Percentiles rank a stretch among this genome's conserved stretches.
Conservation (phyloP, 1,140 invertebrate species). For the Cephus cinctus region DNA sequence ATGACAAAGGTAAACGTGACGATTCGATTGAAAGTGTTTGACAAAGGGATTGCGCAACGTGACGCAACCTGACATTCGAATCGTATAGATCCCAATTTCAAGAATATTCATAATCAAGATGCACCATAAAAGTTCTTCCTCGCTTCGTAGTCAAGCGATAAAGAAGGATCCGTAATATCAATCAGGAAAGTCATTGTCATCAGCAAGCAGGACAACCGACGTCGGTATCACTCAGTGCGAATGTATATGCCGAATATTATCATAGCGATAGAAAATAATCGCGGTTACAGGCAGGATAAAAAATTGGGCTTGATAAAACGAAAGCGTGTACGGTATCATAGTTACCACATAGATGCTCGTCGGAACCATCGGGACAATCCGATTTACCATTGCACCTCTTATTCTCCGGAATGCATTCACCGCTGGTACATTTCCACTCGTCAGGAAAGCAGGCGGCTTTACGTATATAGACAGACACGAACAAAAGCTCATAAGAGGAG, state of each 20-base stretch:
- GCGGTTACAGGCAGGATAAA: slow-evolving; percentile 4
- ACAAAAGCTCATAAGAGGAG: slow-evolving; percentile 32
- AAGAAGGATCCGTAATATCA: too few relatives aligned
- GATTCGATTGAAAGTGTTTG: too few relatives aligned
- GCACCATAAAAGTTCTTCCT: too few relatives aligned
- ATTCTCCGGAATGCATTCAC: slow-evolving; percentile 69
- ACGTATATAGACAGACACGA: slow-evolving; percentile 42
- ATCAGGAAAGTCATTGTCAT: too few relatives aligned
- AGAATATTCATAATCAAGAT: too few relatives aligned
- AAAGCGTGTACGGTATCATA: slow-evolving; percentile 16
- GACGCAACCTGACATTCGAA: too few relatives aligned
- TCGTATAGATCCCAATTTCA: too few relatives aligned
- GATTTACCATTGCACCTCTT: slow-evolving; percentile 68
- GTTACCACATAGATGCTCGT: slow-evolving; percentile 62
- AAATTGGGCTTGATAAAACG: neutral
- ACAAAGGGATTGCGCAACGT: too few relatives aligned
- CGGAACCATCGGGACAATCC: slow-evolving; percentile 74
- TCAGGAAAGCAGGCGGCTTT: slow-evolving; percentile 40
- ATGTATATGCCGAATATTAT: neutral
- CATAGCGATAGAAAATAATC: neutral
- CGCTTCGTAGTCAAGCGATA: too few relatives aligned
- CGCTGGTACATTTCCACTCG: slow-evolving; percentile 54
- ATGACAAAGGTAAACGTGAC: too few relatives aligned
- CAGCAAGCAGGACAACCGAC: too few relatives aligned
- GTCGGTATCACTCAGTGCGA: too few relatives aligned